Evolutionary conservation across 2,113 vertebrate genomes (phyloP).

Genomic region (Choloepus hoffmanni): DNA sequence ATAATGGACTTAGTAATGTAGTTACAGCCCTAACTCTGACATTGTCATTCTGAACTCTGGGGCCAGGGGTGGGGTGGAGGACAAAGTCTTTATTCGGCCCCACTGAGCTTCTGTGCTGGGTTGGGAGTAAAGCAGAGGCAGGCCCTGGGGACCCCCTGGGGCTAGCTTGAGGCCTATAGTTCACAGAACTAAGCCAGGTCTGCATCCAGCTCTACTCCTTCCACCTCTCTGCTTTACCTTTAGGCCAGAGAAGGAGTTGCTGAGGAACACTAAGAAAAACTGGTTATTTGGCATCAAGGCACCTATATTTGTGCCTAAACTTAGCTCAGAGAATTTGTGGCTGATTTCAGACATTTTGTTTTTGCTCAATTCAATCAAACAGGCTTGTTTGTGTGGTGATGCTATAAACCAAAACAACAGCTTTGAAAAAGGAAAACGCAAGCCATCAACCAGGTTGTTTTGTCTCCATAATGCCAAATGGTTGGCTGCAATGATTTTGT

Average conservation of each 20-base stretch:
- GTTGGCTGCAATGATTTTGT: background rate
- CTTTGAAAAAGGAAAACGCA: background rate
- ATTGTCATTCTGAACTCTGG: background rate
- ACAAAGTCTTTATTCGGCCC: background rate
- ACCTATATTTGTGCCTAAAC: background rate
- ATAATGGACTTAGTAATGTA: background rate
- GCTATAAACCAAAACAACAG: slow-evolving; percentile 30
- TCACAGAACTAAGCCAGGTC: background rate
- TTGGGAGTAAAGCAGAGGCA: background rate
- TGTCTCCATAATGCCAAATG: background rate
- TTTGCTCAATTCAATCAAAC: slow-evolving; percentile 41
- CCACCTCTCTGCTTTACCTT: background rate
- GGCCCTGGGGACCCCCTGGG: background rate
- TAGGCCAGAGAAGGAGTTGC: background rate
- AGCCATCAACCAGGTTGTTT: background rate
- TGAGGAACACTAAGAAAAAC: slow-evolving; percentile 12
- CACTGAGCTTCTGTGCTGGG: background rate
- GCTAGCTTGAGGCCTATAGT: background rate
- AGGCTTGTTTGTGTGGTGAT: background rate
- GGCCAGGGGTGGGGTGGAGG: no score
- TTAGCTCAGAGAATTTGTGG: slow-evolving; percentile 41
- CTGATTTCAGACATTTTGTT: slow-evolving; percentile 44
- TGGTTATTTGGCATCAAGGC: background rate
- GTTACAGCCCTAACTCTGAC: background rate
- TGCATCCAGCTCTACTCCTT: background rate